Conservation (phyloP, 2,797 vertebrate genomes). For the Cirrhinus molitorella region DNA sequence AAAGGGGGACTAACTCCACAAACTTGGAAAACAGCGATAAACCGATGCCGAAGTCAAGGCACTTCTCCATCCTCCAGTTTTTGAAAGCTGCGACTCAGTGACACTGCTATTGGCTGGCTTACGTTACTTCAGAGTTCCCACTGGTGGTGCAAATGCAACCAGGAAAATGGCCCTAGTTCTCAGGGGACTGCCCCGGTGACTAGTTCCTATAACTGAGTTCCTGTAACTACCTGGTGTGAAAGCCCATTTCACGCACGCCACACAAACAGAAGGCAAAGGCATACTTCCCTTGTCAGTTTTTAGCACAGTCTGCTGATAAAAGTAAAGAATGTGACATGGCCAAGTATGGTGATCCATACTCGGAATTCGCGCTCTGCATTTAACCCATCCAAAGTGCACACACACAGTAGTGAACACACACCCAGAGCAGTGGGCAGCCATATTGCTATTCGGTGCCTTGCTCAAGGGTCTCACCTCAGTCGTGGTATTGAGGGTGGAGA, state of each 20-base stretch:
- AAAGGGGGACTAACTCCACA: not conserved
- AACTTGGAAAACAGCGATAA: not conserved
- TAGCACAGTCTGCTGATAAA: not conserved
- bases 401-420: too few species aligned
- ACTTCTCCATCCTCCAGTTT: not conserved
- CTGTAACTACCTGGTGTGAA: not conserved
- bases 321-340: too few species aligned
- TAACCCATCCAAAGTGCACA: too few species aligned
- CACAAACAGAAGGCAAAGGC: not conserved
- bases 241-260: not conserved
- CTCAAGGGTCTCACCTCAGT: too few species aligned
- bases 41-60: not conserved
- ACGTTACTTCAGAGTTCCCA: not conserved
- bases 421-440: too few species aligned
- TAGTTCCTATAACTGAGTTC: constrained; percentile 1
- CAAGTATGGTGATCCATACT: too few species aligned
- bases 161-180: not conserved
- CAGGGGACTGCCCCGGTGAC: not conserved
- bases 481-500: too few species aligned
- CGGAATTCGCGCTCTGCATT: too few species aligned
- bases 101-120: not conserved
- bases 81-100: not conserved
- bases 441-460: too few species aligned
- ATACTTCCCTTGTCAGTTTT: not conserved
- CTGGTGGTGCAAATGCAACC: not conserved